These are phyloP conservation scores for Protobothrops flavoviridis DNA, from an alignment of 2,113 vertebrate species.

Conservation along the genomic window DNA sequence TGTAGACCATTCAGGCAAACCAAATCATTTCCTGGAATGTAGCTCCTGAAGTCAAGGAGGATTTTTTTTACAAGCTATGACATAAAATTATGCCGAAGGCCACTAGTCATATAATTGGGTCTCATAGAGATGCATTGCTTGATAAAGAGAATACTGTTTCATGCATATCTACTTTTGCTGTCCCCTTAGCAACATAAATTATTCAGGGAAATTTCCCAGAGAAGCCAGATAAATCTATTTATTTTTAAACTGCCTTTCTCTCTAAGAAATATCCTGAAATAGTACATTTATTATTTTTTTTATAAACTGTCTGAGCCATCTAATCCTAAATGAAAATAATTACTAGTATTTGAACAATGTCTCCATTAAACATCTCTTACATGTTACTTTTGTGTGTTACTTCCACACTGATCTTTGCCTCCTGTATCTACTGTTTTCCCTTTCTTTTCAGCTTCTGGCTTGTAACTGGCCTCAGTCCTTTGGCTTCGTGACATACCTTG, in stretches of 20 bases:
- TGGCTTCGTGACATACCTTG: background rate
- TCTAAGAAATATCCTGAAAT: background rate
- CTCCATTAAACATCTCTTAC: background rate
- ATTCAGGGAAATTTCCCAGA: background rate
- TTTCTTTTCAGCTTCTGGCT: background rate
- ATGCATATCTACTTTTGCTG: background rate
- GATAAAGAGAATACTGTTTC: background rate
- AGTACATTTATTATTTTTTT: background rate
- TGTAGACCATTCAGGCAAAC: background rate
- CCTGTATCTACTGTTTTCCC: background rate
- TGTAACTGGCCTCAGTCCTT: background rate
- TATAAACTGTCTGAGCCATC: background rate
- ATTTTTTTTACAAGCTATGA: background rate
- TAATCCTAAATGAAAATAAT: background rate
- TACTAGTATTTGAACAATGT: background rate
- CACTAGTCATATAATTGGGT: background rate
- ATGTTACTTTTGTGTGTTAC: background rate
- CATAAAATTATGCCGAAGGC: background rate
- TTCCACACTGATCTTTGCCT: background rate
- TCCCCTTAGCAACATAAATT: background rate
- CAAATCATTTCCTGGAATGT: background rate
- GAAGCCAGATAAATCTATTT: background rate
- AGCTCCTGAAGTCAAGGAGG: background rate
- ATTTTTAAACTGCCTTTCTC: background rate
- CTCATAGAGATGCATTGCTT: background rate